These are phyloP conservation scores for Erynnis tages DNA, from an alignment of 2,888 invertebrate genomes.

Conservation along the genomic window DNA sequence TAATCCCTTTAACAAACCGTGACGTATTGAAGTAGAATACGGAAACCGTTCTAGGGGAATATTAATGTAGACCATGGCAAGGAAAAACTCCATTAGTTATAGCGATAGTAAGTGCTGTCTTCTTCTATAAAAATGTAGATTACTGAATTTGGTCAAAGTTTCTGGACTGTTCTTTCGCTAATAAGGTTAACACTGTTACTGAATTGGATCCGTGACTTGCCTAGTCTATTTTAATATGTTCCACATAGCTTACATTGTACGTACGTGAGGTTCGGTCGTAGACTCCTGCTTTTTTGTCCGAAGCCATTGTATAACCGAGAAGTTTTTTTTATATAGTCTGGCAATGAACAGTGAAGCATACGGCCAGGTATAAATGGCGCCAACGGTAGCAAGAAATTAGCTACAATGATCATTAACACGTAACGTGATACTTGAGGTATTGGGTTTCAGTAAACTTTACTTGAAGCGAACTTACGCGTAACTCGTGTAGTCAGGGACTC, in stretches of 20 bases:
- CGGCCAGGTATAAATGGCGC: conserved; percentile 17
- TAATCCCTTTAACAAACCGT: too few relatives aligned
- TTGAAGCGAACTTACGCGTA: conserved; percentile 17
- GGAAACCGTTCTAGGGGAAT: too few relatives aligned
- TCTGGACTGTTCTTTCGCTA: neutral
- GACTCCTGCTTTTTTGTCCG: conserved; percentile 6
- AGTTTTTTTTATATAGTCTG: neutral
- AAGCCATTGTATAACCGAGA: conserved; percentile 1
- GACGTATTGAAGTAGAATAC: too few relatives aligned
- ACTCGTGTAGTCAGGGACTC: conserved; percentile 12
- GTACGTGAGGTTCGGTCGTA: conserved; percentile 15
- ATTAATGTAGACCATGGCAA: conserved; percentile 5
- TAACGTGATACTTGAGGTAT: conserved; percentile 22
- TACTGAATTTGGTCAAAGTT: too few relatives aligned
- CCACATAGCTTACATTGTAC: neutral
- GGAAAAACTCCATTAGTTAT: neutral
- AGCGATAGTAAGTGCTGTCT: neutral
- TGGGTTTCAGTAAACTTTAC: conserved; percentile 26
- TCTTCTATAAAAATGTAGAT: too few relatives aligned
- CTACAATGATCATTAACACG: conserved; percentile 28
- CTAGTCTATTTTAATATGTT: conserved; percentile 14
- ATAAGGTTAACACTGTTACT: neutral
- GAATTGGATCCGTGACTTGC: conserved; percentile 7
- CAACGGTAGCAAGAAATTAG: conserved; percentile 27
- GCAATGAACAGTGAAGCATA: neutral